These are phyloP conservation scores for Ichneumoninae sp. DNA, from an alignment of 2,888 invertebrate species.

Conservation along the genomic window DNA sequence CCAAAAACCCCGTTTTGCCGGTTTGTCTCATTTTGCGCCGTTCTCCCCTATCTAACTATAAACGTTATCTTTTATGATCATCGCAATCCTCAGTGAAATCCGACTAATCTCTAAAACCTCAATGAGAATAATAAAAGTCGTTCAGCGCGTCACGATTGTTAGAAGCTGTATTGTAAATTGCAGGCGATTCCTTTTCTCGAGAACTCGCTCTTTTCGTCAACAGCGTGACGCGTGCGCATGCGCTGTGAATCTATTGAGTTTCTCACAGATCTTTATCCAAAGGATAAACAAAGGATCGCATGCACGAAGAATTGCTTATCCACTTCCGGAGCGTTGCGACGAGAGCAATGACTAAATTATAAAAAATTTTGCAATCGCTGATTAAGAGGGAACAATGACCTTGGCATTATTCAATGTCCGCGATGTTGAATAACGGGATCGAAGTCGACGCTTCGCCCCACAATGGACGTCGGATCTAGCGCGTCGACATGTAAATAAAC, in stretches of 20 bases:
- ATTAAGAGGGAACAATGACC: not conserved
- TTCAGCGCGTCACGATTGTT: not conserved
- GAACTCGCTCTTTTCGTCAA: not conserved
- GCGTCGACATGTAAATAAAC: not conserved
- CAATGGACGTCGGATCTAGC: not conserved
- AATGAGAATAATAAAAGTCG: too few species aligned
- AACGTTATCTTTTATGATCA: too few species aligned
- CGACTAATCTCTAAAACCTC: too few species aligned
- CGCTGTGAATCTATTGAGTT: not conserved
- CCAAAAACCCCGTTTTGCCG: too few species aligned
- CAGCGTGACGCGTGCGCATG: not conserved
- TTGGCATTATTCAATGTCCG: slow-evolving; percentile 2
- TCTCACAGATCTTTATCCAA: not conserved
- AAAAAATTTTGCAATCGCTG: not conserved
- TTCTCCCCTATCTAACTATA: too few species aligned
- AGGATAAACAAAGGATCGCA: not conserved
- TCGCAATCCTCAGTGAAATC: too few species aligned
- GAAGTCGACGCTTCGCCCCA: slow-evolving; percentile 14
- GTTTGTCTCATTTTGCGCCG: too few species aligned
- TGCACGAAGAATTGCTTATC: not conserved
- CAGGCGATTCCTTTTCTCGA: not conserved
- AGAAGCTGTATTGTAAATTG: not conserved
- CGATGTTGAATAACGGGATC: slow-evolving; percentile 11
- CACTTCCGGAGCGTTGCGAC: not conserved
- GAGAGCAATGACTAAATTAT: not conserved